Evolutionary conservation across 2,797 vertebrate genomes (phyloP).

Genomic region (Lerista edwardsae): DNA sequence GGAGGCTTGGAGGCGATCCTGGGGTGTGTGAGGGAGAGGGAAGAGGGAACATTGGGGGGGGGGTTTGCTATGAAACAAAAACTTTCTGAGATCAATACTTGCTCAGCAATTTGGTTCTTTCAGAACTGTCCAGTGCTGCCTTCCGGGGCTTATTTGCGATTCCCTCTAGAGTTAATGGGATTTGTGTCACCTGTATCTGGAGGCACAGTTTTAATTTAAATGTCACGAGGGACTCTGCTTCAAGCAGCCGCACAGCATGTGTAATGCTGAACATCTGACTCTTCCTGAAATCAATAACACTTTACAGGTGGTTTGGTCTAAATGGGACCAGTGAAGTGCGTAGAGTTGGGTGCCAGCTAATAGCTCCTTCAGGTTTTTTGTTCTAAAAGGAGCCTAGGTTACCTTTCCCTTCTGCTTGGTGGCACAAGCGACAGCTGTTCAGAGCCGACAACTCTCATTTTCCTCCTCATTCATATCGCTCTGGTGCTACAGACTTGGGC

Average conservation of each 20-base stretch:
- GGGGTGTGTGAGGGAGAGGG: background rate
- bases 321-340: background rate
- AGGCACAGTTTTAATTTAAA: constrained; percentile 24
- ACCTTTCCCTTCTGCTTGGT: no score
- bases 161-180: constrained; percentile 45
- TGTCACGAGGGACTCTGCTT: background rate
- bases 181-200: constrained; percentile 34
- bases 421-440: no score
- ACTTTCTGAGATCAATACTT: constrained; percentile 32
- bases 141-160: constrained; percentile 22
- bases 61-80: constrained; percentile 39
- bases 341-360: background rate
- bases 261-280: background rate
- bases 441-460: no score
- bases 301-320: constrained; percentile 33
- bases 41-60: constrained; percentile 17
- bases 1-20: background rate
- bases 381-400: background rate
- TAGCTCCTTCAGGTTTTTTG: background rate
- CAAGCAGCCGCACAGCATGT: background rate
- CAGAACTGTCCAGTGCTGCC: constrained; percentile 17
- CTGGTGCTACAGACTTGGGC: background rate
- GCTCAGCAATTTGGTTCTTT: constrained; percentile 59
- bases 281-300: background rate
- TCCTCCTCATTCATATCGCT: no score